Evolutionary conservation across 2,797 vertebrate genomes (phyloP).

Genomic region (Halcyon smyrnensis): DNA sequence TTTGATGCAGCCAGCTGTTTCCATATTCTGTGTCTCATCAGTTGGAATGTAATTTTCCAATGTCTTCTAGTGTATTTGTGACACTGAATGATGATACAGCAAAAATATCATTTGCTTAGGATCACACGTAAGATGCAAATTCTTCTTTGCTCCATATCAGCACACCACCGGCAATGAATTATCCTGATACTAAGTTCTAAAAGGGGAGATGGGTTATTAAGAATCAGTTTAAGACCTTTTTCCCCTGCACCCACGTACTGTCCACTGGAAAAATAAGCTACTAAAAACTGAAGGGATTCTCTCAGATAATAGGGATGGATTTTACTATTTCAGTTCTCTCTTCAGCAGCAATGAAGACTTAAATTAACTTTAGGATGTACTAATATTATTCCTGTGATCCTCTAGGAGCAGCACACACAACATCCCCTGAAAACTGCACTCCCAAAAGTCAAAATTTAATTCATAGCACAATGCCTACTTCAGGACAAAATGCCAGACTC

Average conservation of each 20-base stretch:
- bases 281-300: not conserved
- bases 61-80: not conserved
- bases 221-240: not conserved
- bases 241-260: not conserved
- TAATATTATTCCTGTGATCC: not conserved
- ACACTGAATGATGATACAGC: not conserved
- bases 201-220: not conserved
- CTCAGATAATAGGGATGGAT: not conserved
- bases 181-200: not conserved
- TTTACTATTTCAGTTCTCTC: not conserved
- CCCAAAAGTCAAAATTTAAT: not conserved
- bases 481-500: not conserved
- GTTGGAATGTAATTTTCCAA: not conserved
- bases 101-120: not conserved
- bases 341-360: not conserved
- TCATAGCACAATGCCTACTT: constrained; percentile 2
- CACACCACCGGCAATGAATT: not conserved
- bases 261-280: not conserved
- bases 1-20: not conserved
- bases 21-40: not conserved
- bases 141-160: not conserved
- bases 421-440: not conserved
- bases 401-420: not conserved
- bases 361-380: not conserved
- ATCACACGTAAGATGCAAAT: not conserved